Percentiles rank a stretch among this genome's conserved stretches.
Evolutionary conservation across 2,113 vertebrate genomes (phyloP).

Genomic region (Xenotilapia flavipinnis): DNA sequence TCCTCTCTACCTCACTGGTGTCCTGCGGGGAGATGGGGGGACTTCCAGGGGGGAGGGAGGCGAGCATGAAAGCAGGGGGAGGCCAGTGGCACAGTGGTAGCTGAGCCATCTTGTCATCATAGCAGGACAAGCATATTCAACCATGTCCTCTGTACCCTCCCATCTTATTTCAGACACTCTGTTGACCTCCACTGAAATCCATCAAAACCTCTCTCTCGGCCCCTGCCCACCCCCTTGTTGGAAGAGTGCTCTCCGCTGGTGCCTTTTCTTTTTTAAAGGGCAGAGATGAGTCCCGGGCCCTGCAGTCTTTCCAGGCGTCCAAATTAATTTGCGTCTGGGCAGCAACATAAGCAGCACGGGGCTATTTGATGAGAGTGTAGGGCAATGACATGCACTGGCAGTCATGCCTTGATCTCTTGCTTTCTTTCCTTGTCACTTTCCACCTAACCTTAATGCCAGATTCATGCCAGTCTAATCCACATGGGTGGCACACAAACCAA

Average conservation of each 20-base stretch:
- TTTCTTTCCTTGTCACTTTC: conserved; percentile 57
- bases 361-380: conserved; percentile 63
- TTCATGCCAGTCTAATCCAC: conserved; percentile 38
- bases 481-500: conserved; percentile 44
- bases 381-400: conserved; percentile 65
- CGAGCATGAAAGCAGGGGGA: conserved; percentile 4
- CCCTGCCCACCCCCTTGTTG: conserved; percentile 23
- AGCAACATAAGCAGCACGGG: conserved; percentile 56
- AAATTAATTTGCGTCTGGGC: conserved; percentile 73
- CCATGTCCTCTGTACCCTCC: conserved; percentile 68
- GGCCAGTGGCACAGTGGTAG: conserved; percentile 53
- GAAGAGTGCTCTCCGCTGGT: conserved; percentile 56
- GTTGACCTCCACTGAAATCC: conserved; percentile 55
- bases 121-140: conserved; percentile 73
- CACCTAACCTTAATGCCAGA: conserved; percentile 50
- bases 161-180: conserved; percentile 66
- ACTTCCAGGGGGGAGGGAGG: neutral
- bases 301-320: conserved; percentile 61
- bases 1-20: conserved; percentile 40
- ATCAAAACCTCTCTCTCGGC: conserved; percentile 40
- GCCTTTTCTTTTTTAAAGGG: conserved; percentile 65
- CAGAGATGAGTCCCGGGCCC: conserved; percentile 56
- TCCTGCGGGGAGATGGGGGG: conserved; percentile 43
- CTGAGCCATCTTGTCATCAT: conserved; percentile 73
- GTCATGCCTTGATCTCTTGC: conserved; percentile 60